A percentile compares a stretch with the other conserved stretches of the same genome.
phyloP scores from a whole-genome alignment of 2,113 vertebrate species.

The Alaudala cheleensis region DNA sequence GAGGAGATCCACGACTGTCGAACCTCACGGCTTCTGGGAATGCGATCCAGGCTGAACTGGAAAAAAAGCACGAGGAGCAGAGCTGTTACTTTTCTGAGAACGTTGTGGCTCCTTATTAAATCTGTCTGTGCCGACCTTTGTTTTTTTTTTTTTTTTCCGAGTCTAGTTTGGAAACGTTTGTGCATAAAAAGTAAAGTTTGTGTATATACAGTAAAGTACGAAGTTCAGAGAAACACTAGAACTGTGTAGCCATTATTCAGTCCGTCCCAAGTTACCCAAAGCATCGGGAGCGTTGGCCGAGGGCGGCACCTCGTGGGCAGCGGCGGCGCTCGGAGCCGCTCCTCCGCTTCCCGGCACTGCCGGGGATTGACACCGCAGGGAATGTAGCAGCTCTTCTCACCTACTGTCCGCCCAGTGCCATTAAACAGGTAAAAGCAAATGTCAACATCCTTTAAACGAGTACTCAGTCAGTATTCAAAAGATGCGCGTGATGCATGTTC shows the following conservation, averaged over 20 bases:
- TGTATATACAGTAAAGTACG: not conserved
- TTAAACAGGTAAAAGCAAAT: not conserved
- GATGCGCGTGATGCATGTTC: not conserved
- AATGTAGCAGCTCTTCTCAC: not conserved
- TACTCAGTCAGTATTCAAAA: not conserved
- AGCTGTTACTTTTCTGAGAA: not conserved
- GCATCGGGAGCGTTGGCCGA: not conserved
- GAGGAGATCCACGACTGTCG: slow-evolving; percentile 89
- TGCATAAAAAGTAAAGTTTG: not conserved
- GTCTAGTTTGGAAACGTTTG: not conserved
- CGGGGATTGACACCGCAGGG: accelerated
- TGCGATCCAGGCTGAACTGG: slow-evolving; percentile 83
- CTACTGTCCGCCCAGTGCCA: accelerated
- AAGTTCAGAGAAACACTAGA: not conserved
- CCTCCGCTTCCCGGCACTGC: too few relatives aligned
- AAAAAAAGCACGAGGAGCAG: not conserved
- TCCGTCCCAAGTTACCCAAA: not conserved
- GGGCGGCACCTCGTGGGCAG: slow-evolving; percentile 63
- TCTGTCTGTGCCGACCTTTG: not conserved
- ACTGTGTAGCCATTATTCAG: accelerated
- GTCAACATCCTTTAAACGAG: not conserved
- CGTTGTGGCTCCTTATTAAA: not conserved
- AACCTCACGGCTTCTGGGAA: slow-evolving; percentile 93
- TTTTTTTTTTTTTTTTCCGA: too few relatives aligned
- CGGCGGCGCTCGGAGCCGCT: not conserved